Evolutionary conservation across 2,888 invertebrate genomes (phyloP), one percentile per base, ranked within the genome.

Genomic region (Philonicus albiceps): DNA sequence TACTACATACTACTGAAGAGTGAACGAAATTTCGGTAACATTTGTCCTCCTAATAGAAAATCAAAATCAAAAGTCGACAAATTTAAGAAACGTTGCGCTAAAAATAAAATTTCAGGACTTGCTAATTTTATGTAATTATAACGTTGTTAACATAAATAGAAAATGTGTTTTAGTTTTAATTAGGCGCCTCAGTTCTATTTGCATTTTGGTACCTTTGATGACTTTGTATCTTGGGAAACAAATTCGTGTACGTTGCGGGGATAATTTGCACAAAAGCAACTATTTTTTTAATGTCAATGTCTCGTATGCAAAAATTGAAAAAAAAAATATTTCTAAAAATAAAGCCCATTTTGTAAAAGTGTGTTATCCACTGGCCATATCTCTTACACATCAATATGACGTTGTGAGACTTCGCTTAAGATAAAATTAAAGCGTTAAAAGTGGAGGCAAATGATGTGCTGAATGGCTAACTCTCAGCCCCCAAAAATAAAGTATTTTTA

Each of bases 51-150:
- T 64, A 34, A 64, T 34, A 27, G 4, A n/a, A 13, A 31, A 49
- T 19, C 31, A 49, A 64, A 27, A 27, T 7, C 22, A 64, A 64
- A 64, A 43, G 27, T 7, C 73, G 43, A 73, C 37, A 73, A 73
- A 84, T 84, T 84, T 27, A 73, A 73, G 34, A 34, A 73, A 84
- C 72, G 22, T 6, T 43, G 40, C 16, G 73, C 84, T 84, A 84
- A 84, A 84, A 84, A 84, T 84, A 84, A 73, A 64, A 40, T 84
- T 84, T 84, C 84, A 73, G 84, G 73, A 84, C 84, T 84, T 73
- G 84, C 84, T 84, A 84, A 84, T 84, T 84, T 84, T 84, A 84
- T 84, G 84, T 84, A 84, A 84, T 84, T 84, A 81, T 22, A 81
- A 30, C 34, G 81, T 53, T 49, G 49, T 31, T 49, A 78, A 78